phyloP scores from a whole-genome alignment of 64 coral and sea anemone genomes.

The Catalaphyllia jardinei region DNA sequence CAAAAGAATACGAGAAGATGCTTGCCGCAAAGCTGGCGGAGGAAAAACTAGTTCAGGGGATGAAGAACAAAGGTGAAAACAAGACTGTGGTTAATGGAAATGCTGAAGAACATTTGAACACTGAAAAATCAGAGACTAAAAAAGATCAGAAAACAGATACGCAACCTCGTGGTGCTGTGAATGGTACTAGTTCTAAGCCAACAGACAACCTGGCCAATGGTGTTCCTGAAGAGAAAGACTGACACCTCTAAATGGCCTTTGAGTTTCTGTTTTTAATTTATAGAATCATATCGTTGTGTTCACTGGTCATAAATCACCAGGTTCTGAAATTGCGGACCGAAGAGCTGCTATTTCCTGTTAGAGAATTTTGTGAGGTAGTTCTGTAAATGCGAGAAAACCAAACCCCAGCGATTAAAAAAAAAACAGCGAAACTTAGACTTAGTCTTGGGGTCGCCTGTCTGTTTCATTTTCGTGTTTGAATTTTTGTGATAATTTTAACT shows the following conservation, averaged over 20 bases:
- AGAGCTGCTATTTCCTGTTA: too few species aligned
- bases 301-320: too few species aligned
- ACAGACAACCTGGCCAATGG: not conserved
- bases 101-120: not conserved
- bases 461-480: too few species aligned
- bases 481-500: too few species aligned
- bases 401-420: too few species aligned
- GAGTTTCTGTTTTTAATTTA: too few species aligned
- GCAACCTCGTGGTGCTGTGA: not conserved
- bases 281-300: too few species aligned
- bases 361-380: too few species aligned
- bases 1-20: conserved; percentile 62
- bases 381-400: too few species aligned
- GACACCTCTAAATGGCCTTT: not conserved
- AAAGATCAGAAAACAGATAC: not conserved
- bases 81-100: not conserved
- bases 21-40: conserved; percentile 38
- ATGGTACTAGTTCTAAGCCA: not conserved
- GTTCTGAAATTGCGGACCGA: too few species aligned
- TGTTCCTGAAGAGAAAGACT: not conserved
- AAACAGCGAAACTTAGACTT: too few species aligned
- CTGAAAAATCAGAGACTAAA: not conserved
- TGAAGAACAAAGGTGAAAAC: conserved; percentile 33
- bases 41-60: conserved; percentile 56
- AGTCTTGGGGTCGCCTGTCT: too few species aligned